Evolutionary conservation across 2,797 vertebrate genomes (phyloP).

Genomic region (Pangasius djambal): DNA sequence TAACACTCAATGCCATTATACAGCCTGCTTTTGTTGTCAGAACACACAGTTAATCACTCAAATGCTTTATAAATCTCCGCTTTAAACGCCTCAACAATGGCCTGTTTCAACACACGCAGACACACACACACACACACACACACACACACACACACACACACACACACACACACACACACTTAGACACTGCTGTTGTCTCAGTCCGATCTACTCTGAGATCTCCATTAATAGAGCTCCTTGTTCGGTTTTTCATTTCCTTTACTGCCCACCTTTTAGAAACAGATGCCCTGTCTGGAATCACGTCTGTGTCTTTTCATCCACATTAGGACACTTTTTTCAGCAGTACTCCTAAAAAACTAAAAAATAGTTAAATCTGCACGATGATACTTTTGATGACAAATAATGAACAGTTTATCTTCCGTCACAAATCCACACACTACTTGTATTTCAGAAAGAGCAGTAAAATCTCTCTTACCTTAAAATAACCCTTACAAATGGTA

Average conservation of each 20-base stretch:
- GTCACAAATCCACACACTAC: too few relatives aligned
- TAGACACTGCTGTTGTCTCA: neutral
- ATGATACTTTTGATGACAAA: neutral
- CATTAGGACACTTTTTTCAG: neutral
- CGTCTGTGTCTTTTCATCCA: neutral
- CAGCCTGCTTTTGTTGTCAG: slow-evolving; percentile 26
- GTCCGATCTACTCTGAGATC: neutral
- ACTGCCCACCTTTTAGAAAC: slow-evolving; percentile 19
- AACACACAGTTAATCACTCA: slow-evolving; percentile 32
- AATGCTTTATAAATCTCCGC: neutral
- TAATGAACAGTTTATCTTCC: neutral
- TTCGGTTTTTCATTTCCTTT: slow-evolving; percentile 11
- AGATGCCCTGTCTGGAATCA: neutral
- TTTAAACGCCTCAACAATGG: slow-evolving; percentile 25
- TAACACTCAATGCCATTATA: slow-evolving; percentile 35
- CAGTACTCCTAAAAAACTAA: neutral
- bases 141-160: neutral
- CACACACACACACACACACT: neutral
- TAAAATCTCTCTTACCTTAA: neutral
- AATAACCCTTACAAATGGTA: neutral
- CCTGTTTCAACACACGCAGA: slow-evolving; percentile 26
- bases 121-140: slow-evolving; percentile 5
- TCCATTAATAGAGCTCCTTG: slow-evolving; percentile 37
- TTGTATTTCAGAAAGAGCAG: neutral
- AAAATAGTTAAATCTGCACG: neutral